A percentile compares a stretch with the other conserved stretches of the same genome.
Conservation (phyloP, 1,140 invertebrate species). For the Acromyrmex heyeri region DNA sequence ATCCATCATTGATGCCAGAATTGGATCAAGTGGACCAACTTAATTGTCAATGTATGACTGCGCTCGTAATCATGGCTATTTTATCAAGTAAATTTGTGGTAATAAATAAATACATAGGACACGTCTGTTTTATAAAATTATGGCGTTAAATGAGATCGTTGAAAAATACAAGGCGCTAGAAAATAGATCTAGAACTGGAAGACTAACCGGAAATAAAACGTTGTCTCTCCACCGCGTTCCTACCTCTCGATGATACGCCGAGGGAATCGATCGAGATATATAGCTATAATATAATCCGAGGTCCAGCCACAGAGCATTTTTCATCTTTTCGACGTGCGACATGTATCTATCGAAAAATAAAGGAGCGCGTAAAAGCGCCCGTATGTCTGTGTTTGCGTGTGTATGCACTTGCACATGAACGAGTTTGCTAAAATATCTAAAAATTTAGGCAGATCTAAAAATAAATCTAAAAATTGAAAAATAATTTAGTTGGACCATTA, state of each 20-base stretch:
- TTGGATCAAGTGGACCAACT: neutral
- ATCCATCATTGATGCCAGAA: neutral
- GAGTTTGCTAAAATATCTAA: no score
- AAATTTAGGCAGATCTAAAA: no score
- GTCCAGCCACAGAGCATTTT: conserved; percentile 7
- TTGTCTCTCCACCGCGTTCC: neutral
- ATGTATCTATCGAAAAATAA: conserved; percentile 52
- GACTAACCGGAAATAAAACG: conserved; percentile 36
- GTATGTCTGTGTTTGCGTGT: neutral
- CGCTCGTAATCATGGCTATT: neutral
- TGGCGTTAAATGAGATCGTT: conserved; percentile 43
- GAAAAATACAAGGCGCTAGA: neutral
- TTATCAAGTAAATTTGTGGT: neutral
- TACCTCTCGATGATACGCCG: neutral
- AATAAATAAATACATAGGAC: conserved; percentile 9
- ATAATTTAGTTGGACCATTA: no score
- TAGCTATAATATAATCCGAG: conserved; percentile 25
- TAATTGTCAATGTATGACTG: neutral
- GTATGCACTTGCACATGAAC: neutral
- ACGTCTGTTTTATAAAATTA: neutral
- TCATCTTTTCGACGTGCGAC: neutral
- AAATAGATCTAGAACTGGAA: conserved; percentile 38
- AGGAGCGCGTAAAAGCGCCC: conserved; percentile 9
- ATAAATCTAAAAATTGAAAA: no score
- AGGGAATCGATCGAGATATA: conserved; percentile 38